Evolutionary conservation across 2,797 vertebrate genomes (phyloP).

Genomic region (Acestrorhynchus altus): DNA sequence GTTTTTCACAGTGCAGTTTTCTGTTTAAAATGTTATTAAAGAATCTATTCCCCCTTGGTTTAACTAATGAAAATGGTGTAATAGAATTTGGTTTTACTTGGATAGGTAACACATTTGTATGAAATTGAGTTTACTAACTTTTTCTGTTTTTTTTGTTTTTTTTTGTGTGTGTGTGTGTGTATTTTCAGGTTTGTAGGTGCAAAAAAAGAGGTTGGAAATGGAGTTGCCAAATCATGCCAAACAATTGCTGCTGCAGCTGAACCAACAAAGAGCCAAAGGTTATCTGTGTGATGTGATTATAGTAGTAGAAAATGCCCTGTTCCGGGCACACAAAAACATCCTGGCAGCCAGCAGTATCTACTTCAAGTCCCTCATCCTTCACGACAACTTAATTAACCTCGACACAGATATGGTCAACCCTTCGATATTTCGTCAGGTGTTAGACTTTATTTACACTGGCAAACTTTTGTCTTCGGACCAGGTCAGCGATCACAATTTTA

Average conservation of each 20-base stretch:
- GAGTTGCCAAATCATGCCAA: conserved; percentile 93
- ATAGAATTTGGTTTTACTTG: neutral
- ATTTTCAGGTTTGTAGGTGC: conserved; percentile 79
- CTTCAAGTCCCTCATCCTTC: conserved; percentile 89
- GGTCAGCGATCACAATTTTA: conserved; percentile 87
- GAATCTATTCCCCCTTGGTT: too few relatives aligned
- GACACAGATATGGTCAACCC: conserved; percentile 92
- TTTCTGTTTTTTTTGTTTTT: neutral
- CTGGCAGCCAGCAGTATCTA: conserved; percentile 92
- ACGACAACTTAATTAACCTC: conserved; percentile 91
- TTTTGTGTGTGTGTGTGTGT: neutral
- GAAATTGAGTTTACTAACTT: neutral
- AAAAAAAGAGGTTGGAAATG: conserved; percentile 86
- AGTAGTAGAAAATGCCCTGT: conserved; percentile 91
- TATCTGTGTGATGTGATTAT: conserved; percentile 92
- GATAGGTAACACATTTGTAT: too few relatives aligned
- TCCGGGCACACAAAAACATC: conserved; percentile 91
- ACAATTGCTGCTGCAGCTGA: conserved; percentile 91
- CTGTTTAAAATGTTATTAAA: too few relatives aligned
- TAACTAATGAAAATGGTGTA: too few relatives aligned
- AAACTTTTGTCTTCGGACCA: conserved; percentile 85
- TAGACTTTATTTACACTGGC: conserved; percentile 92
- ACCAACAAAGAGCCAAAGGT: conserved; percentile 92
- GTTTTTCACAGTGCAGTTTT: neutral
- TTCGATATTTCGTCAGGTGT: conserved; percentile 84